A percentile compares a stretch with the other conserved stretches of the same genome.
Conservation (phyloP, 1,140 invertebrate species). For the Caenorhabditis latens region DNA sequence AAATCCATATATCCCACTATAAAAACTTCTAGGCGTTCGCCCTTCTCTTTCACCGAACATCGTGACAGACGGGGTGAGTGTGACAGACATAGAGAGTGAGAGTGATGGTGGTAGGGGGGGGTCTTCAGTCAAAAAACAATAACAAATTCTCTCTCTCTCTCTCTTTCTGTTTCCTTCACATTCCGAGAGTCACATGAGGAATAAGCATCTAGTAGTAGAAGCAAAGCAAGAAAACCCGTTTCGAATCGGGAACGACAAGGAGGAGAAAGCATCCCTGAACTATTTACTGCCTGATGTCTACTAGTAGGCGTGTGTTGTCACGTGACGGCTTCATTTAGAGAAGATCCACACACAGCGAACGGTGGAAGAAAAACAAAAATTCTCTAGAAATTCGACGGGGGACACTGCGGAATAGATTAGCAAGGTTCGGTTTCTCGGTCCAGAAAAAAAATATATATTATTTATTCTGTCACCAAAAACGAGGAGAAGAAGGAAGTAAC, state of each 20-base stretch:
- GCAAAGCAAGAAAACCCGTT: constrained; percentile 14
- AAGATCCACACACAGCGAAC: background rate
- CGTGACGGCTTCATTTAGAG: background rate
- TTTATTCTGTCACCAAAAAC: constrained; percentile 27
- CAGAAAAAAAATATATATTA: constrained; percentile 12
- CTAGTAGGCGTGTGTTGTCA: background rate
- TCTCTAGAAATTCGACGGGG: too few relatives aligned
- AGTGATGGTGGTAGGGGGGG: background rate
- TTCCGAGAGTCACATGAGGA: constrained; percentile 41
- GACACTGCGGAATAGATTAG: background rate
- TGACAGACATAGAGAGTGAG: background rate
- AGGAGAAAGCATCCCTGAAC: constrained; percentile 3
- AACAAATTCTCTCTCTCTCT: background rate
- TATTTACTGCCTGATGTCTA: background rate
- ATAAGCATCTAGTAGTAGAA: constrained; percentile 29
- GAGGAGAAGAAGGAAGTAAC: constrained; percentile 6
- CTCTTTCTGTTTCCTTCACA: background rate
- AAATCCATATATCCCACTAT: background rate
- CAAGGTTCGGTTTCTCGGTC: background rate
- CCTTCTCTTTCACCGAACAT: background rate
- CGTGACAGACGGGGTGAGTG: constrained; percentile 4
- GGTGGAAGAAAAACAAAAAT: background rate
- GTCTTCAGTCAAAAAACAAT: constrained; percentile 14
- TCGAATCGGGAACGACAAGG: constrained; percentile 10
- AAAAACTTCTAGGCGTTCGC: background rate